phyloP scores from a whole-genome alignment of 1,140 invertebrate species.

The Thaumatotibia leucotreta region DNA sequence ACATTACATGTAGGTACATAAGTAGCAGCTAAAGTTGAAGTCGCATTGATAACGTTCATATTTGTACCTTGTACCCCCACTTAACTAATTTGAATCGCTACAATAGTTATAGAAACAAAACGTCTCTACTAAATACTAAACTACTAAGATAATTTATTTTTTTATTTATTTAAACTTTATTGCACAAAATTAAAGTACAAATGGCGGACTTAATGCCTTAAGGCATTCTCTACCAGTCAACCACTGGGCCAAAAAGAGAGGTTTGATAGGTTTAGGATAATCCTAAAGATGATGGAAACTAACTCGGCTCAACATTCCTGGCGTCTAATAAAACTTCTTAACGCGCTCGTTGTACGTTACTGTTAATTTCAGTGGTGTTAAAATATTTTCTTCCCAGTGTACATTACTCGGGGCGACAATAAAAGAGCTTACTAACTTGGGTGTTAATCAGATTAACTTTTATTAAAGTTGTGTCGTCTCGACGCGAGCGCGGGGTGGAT shows the following conservation, averaged over 20 bases:
- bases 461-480: constrained; percentile 40
- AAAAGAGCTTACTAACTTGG: constrained; percentile 38
- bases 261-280: neutral
- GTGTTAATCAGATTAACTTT: constrained; percentile 47
- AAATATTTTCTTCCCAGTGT: constrained; percentile 20
- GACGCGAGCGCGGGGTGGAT: constrained; percentile 17
- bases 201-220: no score
- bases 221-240: no score
- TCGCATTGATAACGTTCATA: no score
- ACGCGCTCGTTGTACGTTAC: neutral
- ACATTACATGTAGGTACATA: no score
- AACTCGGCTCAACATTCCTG: neutral
- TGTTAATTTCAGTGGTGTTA: constrained; percentile 17
- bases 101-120: no score
- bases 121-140: no score
- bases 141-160: neutral
- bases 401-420: constrained; percentile 25
- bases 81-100: no score
- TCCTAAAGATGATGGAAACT: neutral
- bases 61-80: no score
- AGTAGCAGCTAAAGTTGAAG: no score
- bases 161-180: no score
- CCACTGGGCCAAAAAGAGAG: no score
- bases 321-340: constrained; percentile 6
- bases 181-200: no score